Base-by-base conservation (phyloP, 2,113 vertebrate genomes). In the Dissostichus mawsoni region DNA sequence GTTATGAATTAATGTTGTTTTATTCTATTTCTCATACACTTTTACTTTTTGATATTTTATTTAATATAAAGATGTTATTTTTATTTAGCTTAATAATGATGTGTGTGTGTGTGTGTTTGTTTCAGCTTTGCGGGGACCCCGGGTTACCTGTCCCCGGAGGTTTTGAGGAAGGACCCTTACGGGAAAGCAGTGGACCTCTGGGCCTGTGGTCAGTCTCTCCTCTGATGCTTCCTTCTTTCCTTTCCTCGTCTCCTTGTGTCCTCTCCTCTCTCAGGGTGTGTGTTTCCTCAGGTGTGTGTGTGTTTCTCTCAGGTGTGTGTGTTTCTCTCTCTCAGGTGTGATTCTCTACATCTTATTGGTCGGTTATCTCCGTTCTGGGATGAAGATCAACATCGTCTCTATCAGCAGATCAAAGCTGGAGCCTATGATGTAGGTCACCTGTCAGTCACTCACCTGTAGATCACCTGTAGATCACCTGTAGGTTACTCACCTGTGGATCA, bases 181-280 rank as follows among this genome's bases (percentile, higher is more conserved):
- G 97, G 97, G 69, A 99, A 99, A 89, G 97, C 98, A 0, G 98
- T 99, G 51, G 97, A 99, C 90, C 95, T 99, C 51, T 99, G 98
- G 4, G 98, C 98, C 76, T 99, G 98, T 0, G 98, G 98, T 99
- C 85, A 96, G 96, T 51, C 18, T 62, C 71, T 33, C 10, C 20
- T 52, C 45, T 50, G 0, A 20, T 77, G 36, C 55, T 8, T 36
- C 76, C 58, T 56, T 47, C n/a, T 50, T 3, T 48, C 36, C 16
- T 36, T 36, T 36, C 33, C 33, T 36, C 5, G 20, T 20, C n/a
- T 23, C n/a, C n/a, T 23, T 12, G 53, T 41, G 12, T 63, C 50
- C 16, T 77, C 20, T 53, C 53, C 61, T 63, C 18, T 59, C 57
- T 65, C n/a, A 64, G 62, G 36, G 47, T 58, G 0, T 70, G 0